A percentile compares a stretch with the other conserved stretches of the same genome.
Conservation (phyloP, 1,140 invertebrate genomes). For the Cydia amplana region DNA sequence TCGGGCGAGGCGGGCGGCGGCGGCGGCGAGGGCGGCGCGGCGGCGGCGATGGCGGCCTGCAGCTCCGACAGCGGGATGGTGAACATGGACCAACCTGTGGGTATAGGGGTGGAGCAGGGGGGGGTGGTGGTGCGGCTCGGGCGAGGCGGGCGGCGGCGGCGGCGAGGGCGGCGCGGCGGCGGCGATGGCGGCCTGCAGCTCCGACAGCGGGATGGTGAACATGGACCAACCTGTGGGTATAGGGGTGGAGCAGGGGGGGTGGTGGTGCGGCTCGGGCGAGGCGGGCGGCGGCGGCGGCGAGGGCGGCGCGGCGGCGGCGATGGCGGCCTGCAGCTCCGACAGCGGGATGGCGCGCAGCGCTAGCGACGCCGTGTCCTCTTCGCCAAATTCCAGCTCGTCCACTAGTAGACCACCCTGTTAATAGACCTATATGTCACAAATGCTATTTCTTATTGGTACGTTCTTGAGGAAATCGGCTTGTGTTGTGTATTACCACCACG, state of each 20-base stretch:
- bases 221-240: constrained; percentile 16
- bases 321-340: constrained; percentile 53
- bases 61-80: too few relatives aligned
- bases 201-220: too few relatives aligned
- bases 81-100: too few relatives aligned
- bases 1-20: constrained; percentile 7
- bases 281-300: constrained; percentile 41
- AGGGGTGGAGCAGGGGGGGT: constrained; percentile 33
- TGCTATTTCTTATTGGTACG: too few relatives aligned
- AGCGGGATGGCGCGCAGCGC: constrained; percentile 44
- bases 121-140: constrained; percentile 30
- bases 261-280: constrained; percentile 32
- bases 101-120: constrained; percentile 33
- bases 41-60: too few relatives aligned
- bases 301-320: constrained; percentile 51
- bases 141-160: background rate
- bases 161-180: too few relatives aligned
- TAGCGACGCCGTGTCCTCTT: background rate
- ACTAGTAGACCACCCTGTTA: constrained; percentile 51
- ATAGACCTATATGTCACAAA: background rate
- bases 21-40: too few relatives aligned
- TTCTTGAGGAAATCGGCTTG: too few relatives aligned
- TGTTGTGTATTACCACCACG: too few relatives aligned
- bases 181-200: too few relatives aligned
- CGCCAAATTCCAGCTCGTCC: constrained; percentile 49